A percentile compares a stretch with the other conserved stretches of the same genome.
Evolutionary conservation across 1,140 invertebrate genomes (phyloP).

Genomic region (Caerostris extrusa): DNA sequence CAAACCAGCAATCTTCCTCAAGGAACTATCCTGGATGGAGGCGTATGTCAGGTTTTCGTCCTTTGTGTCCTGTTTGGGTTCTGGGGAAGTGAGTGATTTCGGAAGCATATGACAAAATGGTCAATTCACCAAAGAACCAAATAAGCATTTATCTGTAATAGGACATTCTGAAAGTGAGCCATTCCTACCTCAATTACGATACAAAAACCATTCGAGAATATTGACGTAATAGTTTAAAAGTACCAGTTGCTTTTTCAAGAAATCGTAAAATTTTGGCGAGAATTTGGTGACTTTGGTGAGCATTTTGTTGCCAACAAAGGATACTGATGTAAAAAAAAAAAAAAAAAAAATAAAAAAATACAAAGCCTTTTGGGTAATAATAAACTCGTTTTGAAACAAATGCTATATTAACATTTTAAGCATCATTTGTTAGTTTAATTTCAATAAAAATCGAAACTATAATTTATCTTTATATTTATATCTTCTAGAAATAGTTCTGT

Average conservation of each 20-base stretch:
- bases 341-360: no score
- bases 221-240: constrained; percentile 23
- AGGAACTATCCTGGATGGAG: constrained; percentile 43
- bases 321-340: no score
- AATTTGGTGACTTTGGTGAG: neutral
- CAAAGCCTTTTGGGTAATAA: neutral
- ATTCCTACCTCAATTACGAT: constrained; percentile 49
- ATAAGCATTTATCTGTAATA: constrained; percentile 38
- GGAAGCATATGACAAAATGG: neutral
- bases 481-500: no score
- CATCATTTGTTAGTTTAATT: neutral
- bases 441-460: neutral
- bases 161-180: constrained; percentile 71
- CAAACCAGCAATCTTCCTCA: neutral
- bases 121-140: neutral
- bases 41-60: constrained; percentile 49
- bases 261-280: neutral
- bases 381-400: no score
- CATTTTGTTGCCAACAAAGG: no score
- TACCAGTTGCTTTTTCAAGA: neutral
- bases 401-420: neutral
- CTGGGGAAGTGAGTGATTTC: constrained; percentile 57
- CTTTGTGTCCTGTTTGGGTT: constrained; percentile 64
- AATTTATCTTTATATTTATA: no score
- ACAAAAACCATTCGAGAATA: constrained; percentile 31